Conservation (phyloP, 2,888 invertebrate species). For the Anthrax anthrax region DNA sequence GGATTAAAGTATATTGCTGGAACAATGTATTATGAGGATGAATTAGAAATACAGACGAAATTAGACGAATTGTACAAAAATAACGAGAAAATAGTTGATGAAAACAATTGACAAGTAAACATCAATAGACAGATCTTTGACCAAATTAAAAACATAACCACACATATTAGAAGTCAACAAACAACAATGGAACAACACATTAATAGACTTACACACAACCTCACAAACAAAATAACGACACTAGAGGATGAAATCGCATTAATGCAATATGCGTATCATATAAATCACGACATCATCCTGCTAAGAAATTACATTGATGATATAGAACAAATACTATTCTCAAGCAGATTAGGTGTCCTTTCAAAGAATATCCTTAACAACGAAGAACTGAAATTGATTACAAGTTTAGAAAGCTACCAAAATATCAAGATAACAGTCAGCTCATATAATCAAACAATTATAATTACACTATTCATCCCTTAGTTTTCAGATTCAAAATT, state of each 20-base stretch:
- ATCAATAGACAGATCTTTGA: neutral
- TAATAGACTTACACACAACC: constrained; percentile 8
- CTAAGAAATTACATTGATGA: constrained; percentile 8
- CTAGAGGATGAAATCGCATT: no score
- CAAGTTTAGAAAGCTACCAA: neutral
- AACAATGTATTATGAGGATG: neutral
- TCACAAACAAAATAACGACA: constrained; percentile 6
- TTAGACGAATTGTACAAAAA: neutral
- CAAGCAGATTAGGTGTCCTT: neutral
- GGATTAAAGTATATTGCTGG: constrained; percentile 5
- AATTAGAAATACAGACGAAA: neutral
- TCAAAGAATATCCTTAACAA: no score
- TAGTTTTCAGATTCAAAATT: no score
- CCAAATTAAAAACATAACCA: constrained; percentile 11
- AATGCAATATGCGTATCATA: constrained; percentile 11
- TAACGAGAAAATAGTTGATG: neutral
- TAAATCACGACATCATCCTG: constrained; percentile 11
- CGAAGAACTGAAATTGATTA: neutral
- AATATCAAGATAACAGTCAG: neutral
- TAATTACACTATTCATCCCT: neutral
- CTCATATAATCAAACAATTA: neutral
- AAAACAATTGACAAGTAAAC: neutral
- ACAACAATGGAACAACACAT: constrained; percentile 9
- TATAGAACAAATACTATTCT: neutral
- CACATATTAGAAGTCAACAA: constrained; percentile 13